Conservation (phyloP, 2,113 vertebrate genomes). For the Cheilinus undulatus region DNA sequence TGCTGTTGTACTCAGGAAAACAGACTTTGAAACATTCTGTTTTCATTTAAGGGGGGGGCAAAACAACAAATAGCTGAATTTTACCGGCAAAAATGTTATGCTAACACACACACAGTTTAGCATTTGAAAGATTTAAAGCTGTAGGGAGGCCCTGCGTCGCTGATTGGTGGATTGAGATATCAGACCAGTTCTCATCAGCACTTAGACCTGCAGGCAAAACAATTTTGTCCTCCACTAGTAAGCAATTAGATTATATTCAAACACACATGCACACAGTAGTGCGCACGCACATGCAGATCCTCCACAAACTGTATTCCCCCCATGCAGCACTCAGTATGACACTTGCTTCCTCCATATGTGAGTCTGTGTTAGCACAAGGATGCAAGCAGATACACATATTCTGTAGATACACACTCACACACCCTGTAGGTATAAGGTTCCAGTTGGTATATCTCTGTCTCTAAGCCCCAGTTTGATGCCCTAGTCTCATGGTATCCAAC, state of each 20-base stretch:
- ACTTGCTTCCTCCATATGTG: constrained; percentile 75
- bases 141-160: constrained; percentile 42
- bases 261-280: constrained; percentile 56
- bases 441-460: constrained; percentile 82
- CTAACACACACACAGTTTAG: constrained; percentile 8
- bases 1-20: constrained; percentile 10
- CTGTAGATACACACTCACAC: constrained; percentile 42
- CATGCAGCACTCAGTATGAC: constrained; percentile 63
- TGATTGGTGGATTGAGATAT: constrained; percentile 78
- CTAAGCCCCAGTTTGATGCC: constrained; percentile 81
- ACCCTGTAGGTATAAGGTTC: constrained; percentile 79
- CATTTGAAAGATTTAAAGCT: constrained; percentile 33
- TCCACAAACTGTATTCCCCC: constrained; percentile 55
- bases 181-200: constrained; percentile 75
- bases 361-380: constrained; percentile 72
- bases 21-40: constrained; percentile 15
- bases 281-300: constrained; percentile 42
- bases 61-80: constrained; percentile 19
- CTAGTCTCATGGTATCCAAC: constrained; percentile 81
- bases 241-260: constrained; percentile 79
- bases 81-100: background rate
- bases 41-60: constrained; percentile 20
- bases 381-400: constrained; percentile 38
- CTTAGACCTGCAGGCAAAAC: constrained; percentile 69
- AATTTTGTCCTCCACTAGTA: constrained; percentile 77